phyloP scores from a whole-genome alignment of 2,888 invertebrate species.

The Stratiomys singularior region DNA sequence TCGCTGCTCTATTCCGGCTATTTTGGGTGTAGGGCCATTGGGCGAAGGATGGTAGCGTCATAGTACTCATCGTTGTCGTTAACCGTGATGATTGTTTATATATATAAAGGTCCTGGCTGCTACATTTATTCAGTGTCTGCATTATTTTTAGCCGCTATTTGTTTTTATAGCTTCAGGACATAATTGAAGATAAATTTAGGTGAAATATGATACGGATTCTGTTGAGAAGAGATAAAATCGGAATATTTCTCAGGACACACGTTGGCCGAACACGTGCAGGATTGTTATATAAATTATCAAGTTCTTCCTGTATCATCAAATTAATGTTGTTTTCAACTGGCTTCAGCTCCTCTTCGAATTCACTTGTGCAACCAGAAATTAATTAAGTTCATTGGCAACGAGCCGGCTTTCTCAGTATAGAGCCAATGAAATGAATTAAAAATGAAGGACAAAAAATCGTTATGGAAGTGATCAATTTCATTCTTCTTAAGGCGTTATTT shows the following conservation, averaged over 20 bases:
- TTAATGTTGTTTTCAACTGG: too few relatives aligned
- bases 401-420: too few relatives aligned
- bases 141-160: constrained; percentile 8
- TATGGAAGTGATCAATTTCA: too few relatives aligned
- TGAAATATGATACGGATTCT: not conserved
- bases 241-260: not conserved
- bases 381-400: too few relatives aligned
- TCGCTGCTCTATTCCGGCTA: not conserved
- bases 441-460: too few relatives aligned
- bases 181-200: constrained; percentile 22
- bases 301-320: too few relatives aligned
- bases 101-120: not conserved
- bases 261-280: not conserved
- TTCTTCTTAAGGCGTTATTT: too few relatives aligned
- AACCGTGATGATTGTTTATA: not conserved
- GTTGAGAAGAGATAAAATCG: not conserved
- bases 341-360: too few relatives aligned
- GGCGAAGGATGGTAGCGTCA: not conserved
- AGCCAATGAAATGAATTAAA: too few relatives aligned
- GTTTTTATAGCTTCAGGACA: not conserved
- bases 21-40: not conserved
- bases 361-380: too few relatives aligned
- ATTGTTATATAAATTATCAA: not conserved
- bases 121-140: not conserved
- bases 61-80: not conserved